Evolutionary conservation across 2,797 vertebrate genomes (phyloP).

Genomic region (Paguma larvata): DNA sequence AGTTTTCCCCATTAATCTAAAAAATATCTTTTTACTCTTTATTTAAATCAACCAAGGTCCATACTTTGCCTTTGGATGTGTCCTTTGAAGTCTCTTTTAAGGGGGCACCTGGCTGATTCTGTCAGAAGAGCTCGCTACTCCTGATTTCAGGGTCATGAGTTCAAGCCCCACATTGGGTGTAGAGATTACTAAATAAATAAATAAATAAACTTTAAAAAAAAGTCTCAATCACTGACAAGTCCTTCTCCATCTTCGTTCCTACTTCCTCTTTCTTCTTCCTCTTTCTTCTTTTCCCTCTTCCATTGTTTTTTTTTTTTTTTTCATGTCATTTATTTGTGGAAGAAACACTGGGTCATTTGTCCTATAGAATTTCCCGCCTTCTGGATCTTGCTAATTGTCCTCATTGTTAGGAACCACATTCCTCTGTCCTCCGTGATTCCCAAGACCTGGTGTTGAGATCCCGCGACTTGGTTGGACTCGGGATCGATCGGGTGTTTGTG

Average conservation of each 20-base stretch:
- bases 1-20: background rate
- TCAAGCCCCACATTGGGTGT: background rate
- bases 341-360: background rate
- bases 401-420: background rate
- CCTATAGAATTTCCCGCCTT: background rate
- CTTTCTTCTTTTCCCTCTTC: background rate
- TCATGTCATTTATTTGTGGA: background rate
- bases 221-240: background rate
- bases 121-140: background rate
- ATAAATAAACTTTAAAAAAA: background rate
- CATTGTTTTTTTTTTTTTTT: background rate
- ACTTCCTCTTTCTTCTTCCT: background rate
- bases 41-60: background rate
- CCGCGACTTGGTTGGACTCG: background rate
- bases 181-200: background rate
- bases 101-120: background rate
- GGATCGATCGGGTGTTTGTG: background rate
- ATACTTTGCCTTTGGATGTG: background rate
- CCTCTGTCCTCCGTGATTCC: background rate
- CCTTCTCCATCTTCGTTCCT: background rate
- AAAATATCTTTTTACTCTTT: background rate
- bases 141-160: background rate
- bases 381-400: background rate
- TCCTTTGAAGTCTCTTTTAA: background rate
- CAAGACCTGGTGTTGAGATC: background rate